These are phyloP conservation scores for Poeciliopsis turrubarensis DNA, from an alignment of 2,113 vertebrate genomes.

Conservation along the genomic window DNA sequence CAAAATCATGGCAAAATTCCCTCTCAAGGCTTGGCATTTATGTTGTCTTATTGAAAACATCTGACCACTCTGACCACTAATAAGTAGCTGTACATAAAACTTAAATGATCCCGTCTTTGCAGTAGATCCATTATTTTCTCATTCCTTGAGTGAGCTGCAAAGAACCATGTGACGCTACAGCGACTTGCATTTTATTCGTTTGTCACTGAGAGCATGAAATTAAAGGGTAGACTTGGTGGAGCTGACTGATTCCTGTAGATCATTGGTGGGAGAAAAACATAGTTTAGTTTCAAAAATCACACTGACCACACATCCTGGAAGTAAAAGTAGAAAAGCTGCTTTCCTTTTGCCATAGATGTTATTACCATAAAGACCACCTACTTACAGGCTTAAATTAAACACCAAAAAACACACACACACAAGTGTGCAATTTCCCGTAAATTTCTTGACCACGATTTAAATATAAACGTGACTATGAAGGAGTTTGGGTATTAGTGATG, in stretches of 20 bases:
- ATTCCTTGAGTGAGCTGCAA: conserved; percentile 74
- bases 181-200: conserved; percentile 67
- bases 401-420: conserved; percentile 31
- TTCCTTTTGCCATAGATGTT: conserved; percentile 59
- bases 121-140: conserved; percentile 77
- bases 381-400: conserved; percentile 64
- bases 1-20: conserved; percentile 68
- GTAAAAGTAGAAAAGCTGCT: conserved; percentile 64
- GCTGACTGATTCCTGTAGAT: conserved; percentile 58
- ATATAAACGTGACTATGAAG: conserved; percentile 61
- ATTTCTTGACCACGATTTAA: conserved; percentile 69
- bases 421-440: conserved; percentile 59
- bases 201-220: conserved; percentile 68
- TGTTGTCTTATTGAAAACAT: conserved; percentile 81
- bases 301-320: conserved; percentile 70
- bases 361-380: conserved; percentile 77
- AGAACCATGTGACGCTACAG: conserved; percentile 68
- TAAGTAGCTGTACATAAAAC: conserved; percentile 79
- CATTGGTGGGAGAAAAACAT: conserved; percentile 51
- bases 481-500: conserved; percentile 70
- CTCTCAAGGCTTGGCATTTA: conserved; percentile 68
- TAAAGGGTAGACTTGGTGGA: conserved; percentile 67
- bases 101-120: conserved; percentile 69
- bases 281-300: conserved; percentile 61
- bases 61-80: conserved; percentile 79